These are phyloP conservation scores for Lophotis ruficrista DNA, from an alignment of 2,113 vertebrate species.

Conservation along the genomic window DNA sequence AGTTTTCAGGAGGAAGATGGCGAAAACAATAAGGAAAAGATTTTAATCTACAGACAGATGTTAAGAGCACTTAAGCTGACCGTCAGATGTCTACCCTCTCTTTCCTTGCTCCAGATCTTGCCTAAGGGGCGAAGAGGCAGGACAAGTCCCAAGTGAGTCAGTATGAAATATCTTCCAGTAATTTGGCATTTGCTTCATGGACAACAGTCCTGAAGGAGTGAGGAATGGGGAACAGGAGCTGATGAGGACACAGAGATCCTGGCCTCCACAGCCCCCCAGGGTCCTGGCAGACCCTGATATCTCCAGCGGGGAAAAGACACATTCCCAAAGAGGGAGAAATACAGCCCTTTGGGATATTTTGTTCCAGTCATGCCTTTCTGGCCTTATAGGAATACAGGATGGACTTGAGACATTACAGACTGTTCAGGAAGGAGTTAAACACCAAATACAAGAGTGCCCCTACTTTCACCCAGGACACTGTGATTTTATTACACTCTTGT, in stretches of 20 bases:
- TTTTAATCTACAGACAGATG: not conserved
- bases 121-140: not conserved
- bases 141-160: not conserved
- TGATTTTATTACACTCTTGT: slow-evolving; percentile 6
- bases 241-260: not conserved
- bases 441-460: not conserved
- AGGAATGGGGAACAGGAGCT: not conserved
- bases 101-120: not conserved
- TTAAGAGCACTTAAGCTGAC: not conserved
- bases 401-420: not conserved
- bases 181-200: not conserved
- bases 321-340: not conserved
- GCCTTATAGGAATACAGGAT: not conserved
- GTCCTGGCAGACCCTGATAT: not conserved
- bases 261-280: not conserved
- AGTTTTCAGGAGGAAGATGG: not conserved
- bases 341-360: not conserved
- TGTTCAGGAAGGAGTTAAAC: not conserved
- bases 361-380: not conserved
- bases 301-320: not conserved
- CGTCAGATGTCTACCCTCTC: not conserved
- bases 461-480: slow-evolving; percentile 22
- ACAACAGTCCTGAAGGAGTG: not conserved
- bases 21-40: not conserved
- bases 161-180: not conserved